Percentiles rank a stretch among this genome's conserved stretches.
phyloP scores from a whole-genome alignment of 2,888 invertebrate genomes.

The Aleiodes alternator region DNA sequence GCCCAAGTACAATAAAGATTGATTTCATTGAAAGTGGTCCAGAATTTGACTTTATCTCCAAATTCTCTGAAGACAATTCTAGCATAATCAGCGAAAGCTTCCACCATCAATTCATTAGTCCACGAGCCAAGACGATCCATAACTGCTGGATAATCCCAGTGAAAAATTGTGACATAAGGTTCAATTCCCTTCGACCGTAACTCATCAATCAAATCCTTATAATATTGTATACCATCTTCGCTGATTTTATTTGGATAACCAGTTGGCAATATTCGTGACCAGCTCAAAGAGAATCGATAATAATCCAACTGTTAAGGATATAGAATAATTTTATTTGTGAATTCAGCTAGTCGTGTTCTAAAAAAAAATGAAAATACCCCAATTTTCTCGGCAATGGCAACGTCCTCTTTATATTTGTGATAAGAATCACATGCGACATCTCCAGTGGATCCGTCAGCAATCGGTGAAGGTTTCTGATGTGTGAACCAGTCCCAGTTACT shows the following conservation, averaged over 20 bases:
- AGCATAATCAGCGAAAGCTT: conserved; percentile 81
- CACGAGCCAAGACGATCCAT: conserved; percentile 83
- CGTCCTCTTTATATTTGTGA: conserved; percentile 76
- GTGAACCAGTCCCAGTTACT: not conserved
- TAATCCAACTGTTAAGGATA: conserved; percentile 14
- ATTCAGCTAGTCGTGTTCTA: not conserved
- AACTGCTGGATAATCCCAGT: conserved; percentile 78
- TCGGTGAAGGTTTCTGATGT: not conserved
- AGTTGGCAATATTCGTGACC: conserved; percentile 61
- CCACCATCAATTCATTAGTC: conserved; percentile 81
- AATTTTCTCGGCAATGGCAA: conserved; percentile 77
- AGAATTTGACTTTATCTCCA: conserved; percentile 76
- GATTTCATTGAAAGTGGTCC: conserved; percentile 89
- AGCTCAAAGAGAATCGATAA: conserved; percentile 76
- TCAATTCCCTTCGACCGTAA: conserved; percentile 79
- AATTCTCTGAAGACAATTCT: conserved; percentile 79
- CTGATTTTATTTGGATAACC: conserved; percentile 79
- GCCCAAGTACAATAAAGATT: conserved; percentile 78
- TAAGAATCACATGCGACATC: conserved; percentile 20
- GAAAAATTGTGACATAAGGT: conserved; percentile 79
- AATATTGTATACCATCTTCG: conserved; percentile 84
- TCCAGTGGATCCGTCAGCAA: not conserved
- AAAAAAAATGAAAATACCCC: conserved; percentile 71
- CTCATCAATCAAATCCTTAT: conserved; percentile 85
- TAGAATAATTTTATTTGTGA: not conserved